Percentiles rank a stretch among this genome's conserved stretches.
Evolutionary conservation across 2,888 invertebrate genomes (phyloP).

Genomic region (Bugula neritina): DNA sequence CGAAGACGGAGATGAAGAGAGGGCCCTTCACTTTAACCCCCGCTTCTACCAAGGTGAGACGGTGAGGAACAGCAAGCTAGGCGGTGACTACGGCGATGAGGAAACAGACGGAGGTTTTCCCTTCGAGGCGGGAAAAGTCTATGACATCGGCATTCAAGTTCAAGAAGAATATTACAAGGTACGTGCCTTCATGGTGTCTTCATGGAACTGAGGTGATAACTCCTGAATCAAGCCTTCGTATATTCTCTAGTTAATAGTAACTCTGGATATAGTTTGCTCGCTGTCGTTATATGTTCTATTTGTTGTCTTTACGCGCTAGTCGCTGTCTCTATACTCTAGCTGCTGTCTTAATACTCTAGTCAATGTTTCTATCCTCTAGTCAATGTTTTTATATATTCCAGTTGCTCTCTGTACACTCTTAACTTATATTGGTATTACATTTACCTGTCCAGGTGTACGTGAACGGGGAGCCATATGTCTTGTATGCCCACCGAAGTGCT

Average conservation of each 20-base stretch:
- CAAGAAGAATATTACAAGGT: slow-evolving; percentile 36
- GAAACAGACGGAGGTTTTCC: slow-evolving; percentile 56
- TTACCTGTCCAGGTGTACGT: slow-evolving; percentile 36
- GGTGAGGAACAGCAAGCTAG: slow-evolving; percentile 67
- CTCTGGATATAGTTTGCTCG: not conserved
- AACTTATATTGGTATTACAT: no score
- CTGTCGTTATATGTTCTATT: not conserved
- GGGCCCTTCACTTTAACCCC: slow-evolving; percentile 76
- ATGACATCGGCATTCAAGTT: slow-evolving; percentile 34
- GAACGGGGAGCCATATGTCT: slow-evolving; percentile 34
- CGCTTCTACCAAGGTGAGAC: slow-evolving; percentile 71
- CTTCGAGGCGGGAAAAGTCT: slow-evolving; percentile 32
- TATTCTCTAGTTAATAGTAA: no score
- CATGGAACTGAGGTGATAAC: no score
- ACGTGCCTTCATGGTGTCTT: not conserved
- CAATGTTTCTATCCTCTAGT: no score
- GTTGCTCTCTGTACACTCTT: no score
- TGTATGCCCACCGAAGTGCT: slow-evolving; percentile 34
- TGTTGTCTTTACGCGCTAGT: no score
- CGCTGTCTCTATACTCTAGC: no score
- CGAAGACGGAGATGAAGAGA: slow-evolving; percentile 53
- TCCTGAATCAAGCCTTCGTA: no score
- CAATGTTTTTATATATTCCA: no score
- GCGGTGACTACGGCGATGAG: slow-evolving; percentile 69
- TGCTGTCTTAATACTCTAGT: no score